phyloP scores from a whole-genome alignment of 1,140 invertebrate species.

The Dryas iulia region DNA sequence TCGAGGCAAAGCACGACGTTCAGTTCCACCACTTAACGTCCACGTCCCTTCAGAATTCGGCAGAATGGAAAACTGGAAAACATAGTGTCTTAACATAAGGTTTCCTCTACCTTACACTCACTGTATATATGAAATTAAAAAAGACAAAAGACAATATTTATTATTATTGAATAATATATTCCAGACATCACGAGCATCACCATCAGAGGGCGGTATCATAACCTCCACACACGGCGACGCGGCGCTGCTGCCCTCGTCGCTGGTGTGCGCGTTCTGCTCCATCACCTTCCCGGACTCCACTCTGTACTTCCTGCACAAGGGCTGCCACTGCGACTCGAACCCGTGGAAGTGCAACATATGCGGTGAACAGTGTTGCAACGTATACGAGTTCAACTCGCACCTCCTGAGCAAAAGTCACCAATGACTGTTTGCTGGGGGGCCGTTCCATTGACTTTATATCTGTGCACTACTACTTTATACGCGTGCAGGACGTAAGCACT shows the following conservation, averaged over 20 bases:
- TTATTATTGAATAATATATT: slow-evolving; percentile 9
- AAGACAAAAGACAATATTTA: too few species aligned
- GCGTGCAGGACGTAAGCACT: slow-evolving; percentile 53
- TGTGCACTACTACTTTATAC: slow-evolving; percentile 47
- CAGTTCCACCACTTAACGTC: too few species aligned
- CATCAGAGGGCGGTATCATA: slow-evolving; percentile 83
- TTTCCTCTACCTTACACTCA: too few species aligned
- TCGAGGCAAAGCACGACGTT: too few species aligned
- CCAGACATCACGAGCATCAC: slow-evolving; percentile 81
- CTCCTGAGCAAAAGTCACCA: slow-evolving; percentile 95
- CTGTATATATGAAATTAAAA: too few species aligned
- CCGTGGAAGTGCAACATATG: slow-evolving; percentile 99
- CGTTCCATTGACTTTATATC: slow-evolving; percentile 51
- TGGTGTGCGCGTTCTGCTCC: slow-evolving; percentile 93
- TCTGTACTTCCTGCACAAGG: slow-evolving; percentile 97
- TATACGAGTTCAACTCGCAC: slow-evolving; percentile 98
- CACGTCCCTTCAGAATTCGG: too few species aligned
- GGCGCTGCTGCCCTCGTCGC: slow-evolving; percentile 70
- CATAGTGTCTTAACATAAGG: too few species aligned
- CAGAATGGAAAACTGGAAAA: too few species aligned
- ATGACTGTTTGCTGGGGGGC: slow-evolving; percentile 80
- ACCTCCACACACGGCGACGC: slow-evolving; percentile 83
- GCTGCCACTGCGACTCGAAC: slow-evolving; percentile 97
- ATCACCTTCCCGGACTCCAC: slow-evolving; percentile 97
- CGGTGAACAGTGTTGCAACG: slow-evolving; percentile 94